Evolutionary conservation across 2,113 vertebrate genomes (phyloP).

Genomic region (Neotoma lepida): DNA sequence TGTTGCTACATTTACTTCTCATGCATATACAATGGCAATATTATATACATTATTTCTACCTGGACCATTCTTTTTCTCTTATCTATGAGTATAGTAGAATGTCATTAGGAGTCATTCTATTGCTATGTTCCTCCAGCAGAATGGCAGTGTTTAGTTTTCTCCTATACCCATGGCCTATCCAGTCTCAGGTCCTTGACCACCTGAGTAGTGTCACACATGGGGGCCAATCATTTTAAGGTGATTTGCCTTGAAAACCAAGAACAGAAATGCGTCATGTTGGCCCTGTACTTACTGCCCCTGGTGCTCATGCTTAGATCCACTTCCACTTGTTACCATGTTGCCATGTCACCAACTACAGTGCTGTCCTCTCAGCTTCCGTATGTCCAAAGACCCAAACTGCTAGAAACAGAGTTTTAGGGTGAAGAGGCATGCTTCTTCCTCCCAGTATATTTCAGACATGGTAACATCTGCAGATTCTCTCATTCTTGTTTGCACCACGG

Average conservation of each 20-base stretch:
- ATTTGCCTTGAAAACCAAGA: not conserved
- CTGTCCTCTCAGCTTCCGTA: not conserved
- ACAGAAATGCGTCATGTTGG: not conserved
- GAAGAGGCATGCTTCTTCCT: not conserved
- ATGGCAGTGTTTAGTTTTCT: not conserved
- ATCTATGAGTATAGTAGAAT: not conserved
- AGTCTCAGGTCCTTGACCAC: not conserved
- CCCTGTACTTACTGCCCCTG: not conserved
- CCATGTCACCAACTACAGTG: not conserved
- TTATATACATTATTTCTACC: not conserved
- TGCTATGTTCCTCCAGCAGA: not conserved
- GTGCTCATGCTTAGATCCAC: not conserved
- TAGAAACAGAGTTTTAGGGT: not conserved
- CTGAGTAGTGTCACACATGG: not conserved
- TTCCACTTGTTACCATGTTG: not conserved
- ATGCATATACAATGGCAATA: not conserved
- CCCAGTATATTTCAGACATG: not conserved
- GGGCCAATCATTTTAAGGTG: not conserved
- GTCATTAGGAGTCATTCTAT: not conserved
- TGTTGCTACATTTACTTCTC: not conserved
- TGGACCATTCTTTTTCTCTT: not conserved
- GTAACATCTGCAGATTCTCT: not conserved
- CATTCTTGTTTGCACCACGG: not conserved
- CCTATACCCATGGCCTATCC: not conserved
- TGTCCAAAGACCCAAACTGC: not conserved